phyloP scores from a whole-genome alignment of 2,797 vertebrate species.

The Adrianichthys oophorus region DNA sequence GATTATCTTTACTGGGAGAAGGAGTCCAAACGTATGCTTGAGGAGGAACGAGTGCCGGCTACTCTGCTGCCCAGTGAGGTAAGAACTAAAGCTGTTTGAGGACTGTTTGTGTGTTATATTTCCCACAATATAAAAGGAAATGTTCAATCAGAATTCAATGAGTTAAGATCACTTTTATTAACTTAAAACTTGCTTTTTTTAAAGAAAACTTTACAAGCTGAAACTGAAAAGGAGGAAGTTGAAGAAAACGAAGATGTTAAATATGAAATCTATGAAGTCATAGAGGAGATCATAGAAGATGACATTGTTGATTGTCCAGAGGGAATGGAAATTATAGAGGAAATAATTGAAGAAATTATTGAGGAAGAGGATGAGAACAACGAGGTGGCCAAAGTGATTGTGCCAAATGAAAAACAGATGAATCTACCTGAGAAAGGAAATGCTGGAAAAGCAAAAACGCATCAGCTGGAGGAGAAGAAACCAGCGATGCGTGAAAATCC shows the following conservation, averaged over 20 bases:
- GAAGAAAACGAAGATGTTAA: constrained; percentile 50
- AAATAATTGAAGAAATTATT: constrained; percentile 68
- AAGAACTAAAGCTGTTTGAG: constrained; percentile 48
- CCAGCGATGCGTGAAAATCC: background rate
- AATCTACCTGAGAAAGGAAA: constrained; percentile 24
- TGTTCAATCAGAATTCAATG: too few relatives aligned
- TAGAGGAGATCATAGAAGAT: constrained; percentile 47
- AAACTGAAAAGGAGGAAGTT: constrained; percentile 62
- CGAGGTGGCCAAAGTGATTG: constrained; percentile 41
- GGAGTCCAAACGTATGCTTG: constrained; percentile 90
- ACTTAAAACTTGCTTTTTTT: constrained; percentile 27
- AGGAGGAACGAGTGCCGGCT: constrained; percentile 90
- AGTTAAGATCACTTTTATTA: background rate
- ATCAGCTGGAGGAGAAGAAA: too few relatives aligned
- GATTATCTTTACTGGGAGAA: constrained; percentile 97
- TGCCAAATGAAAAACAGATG: constrained; percentile 25
- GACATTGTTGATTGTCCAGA: constrained; percentile 60
- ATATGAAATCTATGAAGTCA: constrained; percentile 61
- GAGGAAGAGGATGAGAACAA: constrained; percentile 50
- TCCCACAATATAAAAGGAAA: too few relatives aligned
- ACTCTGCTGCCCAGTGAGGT: constrained; percentile 92
- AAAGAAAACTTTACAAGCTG: constrained; percentile 70
- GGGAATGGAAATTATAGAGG: constrained; percentile 59
- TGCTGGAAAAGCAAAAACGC: constrained; percentile 20
- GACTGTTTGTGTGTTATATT: too few relatives aligned